These are phyloP conservation scores for Mesopsocus fuscifrons DNA, from an alignment of 2,888 invertebrate species.

Conservation along the genomic window DNA sequence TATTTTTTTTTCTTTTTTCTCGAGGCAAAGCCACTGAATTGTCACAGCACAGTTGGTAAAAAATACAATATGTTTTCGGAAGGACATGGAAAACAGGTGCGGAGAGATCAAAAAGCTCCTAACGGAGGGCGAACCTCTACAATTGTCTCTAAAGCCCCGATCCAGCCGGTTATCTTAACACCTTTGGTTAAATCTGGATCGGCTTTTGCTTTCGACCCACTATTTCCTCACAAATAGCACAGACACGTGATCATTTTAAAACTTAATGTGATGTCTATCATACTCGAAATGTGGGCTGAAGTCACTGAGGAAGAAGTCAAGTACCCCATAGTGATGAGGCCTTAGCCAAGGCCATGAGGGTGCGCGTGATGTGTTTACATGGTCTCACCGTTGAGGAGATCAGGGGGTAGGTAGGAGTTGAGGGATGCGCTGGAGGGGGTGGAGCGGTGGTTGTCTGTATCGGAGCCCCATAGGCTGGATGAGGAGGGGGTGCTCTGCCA, in stretches of 20 bases:
- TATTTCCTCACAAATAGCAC: conserved; percentile 2
- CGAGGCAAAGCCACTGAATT: conserved; percentile 32
- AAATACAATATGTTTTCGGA: conserved; percentile 20
- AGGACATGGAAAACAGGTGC: too few species aligned
- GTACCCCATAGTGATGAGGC: too few species aligned
- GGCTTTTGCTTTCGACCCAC: background rate
- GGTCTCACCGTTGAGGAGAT: conserved; percentile 71
- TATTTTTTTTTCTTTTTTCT: conserved; percentile 16
- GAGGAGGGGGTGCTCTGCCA: conserved; percentile 39
- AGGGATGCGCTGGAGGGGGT: conserved; percentile 53
- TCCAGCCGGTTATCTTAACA: too few species aligned
- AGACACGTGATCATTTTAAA: too few species aligned
- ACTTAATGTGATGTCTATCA: too few species aligned
- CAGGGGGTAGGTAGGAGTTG: conserved; percentile 73
- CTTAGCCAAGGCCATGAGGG: background rate
- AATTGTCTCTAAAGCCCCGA: too few species aligned
- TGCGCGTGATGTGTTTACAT: conserved; percentile 34
- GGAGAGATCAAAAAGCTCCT: too few species aligned
- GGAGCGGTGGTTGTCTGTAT: conserved; percentile 54
- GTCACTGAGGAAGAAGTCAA: too few species aligned
- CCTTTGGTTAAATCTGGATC: background rate
- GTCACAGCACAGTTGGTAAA: conserved; percentile 35
- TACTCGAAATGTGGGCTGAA: too few species aligned
- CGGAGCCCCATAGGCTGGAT: conserved; percentile 33
- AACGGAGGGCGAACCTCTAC: too few species aligned